A percentile compares a stretch with the other conserved stretches of the same genome.
phyloP scores from a whole-genome alignment of 2,113 vertebrate genomes.

The Oncorhynchus masou region DNA sequence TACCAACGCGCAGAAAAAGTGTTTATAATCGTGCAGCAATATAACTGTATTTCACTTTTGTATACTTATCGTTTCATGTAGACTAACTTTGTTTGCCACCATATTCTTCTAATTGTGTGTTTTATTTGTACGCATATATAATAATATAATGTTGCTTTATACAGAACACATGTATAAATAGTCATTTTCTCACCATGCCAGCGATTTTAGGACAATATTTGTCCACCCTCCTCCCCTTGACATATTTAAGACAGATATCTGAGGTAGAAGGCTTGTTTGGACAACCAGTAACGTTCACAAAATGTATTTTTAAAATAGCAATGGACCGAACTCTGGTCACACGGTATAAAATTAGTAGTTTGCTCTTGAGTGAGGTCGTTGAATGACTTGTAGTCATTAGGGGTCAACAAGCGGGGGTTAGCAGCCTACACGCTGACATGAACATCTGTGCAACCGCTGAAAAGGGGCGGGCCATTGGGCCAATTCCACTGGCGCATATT shows the following conservation, averaged over 20 bases:
- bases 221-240: slow-evolving; percentile 34
- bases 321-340: slow-evolving; percentile 51
- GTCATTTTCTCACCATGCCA: slow-evolving; percentile 50
- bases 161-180: slow-evolving; percentile 17
- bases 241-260: slow-evolving; percentile 37
- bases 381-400: slow-evolving; percentile 37
- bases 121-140: background rate
- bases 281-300: slow-evolving; percentile 42
- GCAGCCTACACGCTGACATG: slow-evolving; percentile 15
- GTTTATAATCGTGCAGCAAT: no score
- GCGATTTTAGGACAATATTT: slow-evolving; percentile 44
- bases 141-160: background rate
- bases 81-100: no score
- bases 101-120: no score
- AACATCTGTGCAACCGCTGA: slow-evolving; percentile 66
- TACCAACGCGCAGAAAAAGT: no score
- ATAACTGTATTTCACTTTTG: no score
- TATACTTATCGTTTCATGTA: no score
- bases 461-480: slow-evolving; percentile 8
- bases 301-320: slow-evolving; percentile 56
- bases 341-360: slow-evolving; percentile 55
- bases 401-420: slow-evolving; percentile 40
- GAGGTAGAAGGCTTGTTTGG: slow-evolving; percentile 64
- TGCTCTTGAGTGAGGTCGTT: slow-evolving; percentile 43
- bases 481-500: slow-evolving; percentile 23